A percentile compares a stretch with the other conserved stretches of the same genome.
Evolutionary conservation across 2,888 invertebrate species (phyloP).

Genomic region (Drosophila tripunctata): DNA sequence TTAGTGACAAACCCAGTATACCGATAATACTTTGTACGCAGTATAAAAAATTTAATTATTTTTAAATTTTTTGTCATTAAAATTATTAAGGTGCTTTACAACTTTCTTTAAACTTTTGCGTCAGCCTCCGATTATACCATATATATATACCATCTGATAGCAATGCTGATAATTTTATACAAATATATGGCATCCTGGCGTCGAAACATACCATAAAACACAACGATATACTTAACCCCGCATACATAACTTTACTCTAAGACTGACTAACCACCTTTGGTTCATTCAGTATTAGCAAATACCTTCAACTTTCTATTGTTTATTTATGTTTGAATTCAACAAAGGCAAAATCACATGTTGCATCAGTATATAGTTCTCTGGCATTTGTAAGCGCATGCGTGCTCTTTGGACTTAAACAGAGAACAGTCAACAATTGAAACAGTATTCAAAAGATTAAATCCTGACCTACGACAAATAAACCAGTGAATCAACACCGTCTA

Average conservation of each 20-base stretch:
- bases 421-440: neutral
- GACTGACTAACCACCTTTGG: neutral
- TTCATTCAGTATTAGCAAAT: slow-evolving; percentile 61
- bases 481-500: slow-evolving; percentile 43
- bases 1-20: too few species aligned
- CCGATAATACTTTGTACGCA: too few species aligned
- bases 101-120: too few species aligned
- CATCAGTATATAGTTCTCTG: slow-evolving; percentile 36
- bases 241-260: neutral
- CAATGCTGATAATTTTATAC: too few species aligned
- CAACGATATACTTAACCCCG: neutral
- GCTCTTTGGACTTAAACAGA: slow-evolving; percentile 53
- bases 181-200: neutral
- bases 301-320: slow-evolving; percentile 31
- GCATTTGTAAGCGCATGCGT: slow-evolving; percentile 60
- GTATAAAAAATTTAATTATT: too few species aligned
- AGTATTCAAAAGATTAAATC: slow-evolving; percentile 47
- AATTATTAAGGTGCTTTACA: too few species aligned
- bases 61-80: too few species aligned
- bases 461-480: slow-evolving; percentile 71
- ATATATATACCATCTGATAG: too few species aligned
- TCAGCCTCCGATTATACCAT: too few species aligned
- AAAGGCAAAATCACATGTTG: slow-evolving; percentile 65
- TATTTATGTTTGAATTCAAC: slow-evolving; percentile 52
- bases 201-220: neutral